Evolutionary conservation across 2,113 vertebrate genomes (phyloP), one percentile per base, ranked within the genome.

Genomic region (Petromus typicus): DNA sequence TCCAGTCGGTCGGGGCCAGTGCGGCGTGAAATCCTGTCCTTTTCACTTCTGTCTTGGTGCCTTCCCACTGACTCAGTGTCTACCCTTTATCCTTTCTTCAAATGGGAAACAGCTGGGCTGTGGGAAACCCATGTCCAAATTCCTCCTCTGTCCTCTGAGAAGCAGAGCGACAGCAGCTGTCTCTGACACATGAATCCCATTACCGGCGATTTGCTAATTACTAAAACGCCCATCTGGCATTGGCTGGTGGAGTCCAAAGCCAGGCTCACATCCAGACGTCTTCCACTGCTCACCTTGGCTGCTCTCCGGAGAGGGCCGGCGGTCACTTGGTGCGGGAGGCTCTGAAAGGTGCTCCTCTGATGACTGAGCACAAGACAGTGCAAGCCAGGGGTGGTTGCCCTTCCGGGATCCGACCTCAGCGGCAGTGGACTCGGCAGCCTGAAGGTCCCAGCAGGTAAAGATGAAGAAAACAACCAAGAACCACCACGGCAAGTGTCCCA

Each of bases 51-150:
- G 92, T 90, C 78, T 73, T 96, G 82, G 95, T 96, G 71, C 48
- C 97, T 98, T 98, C 80, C 90, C 83, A 82, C 67, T 96, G 95
- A 96, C 80, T 96, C 94, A 97, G 95, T 96, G 93, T 95, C 91
- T 95, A 69, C 66, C 82, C 96, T 95, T 96, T 80, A 84, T 97
- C 83, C 96, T 83, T 94, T 97, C 67, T 86, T 97, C 86, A 94
- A 96, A 97, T 97, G 85, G 30, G 91, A 94, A 97, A 96, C 98
- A 97, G 92, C 92, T 97, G 95, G 82, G 54, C 48, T 93, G 32
- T 91, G 93, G 82, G 80, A 84, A 96, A 56, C 94, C 23, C 71
- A 85, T 23, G n/a, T 90, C 63, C 94, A 97, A 87, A 85, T 88
- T 34, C 43, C 43, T 45, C 2, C 92, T 90, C 86, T 69, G 34